Evolutionary conservation across 2,888 invertebrate genomes (phyloP).

Genomic region (Odontocerum albicorne): DNA sequence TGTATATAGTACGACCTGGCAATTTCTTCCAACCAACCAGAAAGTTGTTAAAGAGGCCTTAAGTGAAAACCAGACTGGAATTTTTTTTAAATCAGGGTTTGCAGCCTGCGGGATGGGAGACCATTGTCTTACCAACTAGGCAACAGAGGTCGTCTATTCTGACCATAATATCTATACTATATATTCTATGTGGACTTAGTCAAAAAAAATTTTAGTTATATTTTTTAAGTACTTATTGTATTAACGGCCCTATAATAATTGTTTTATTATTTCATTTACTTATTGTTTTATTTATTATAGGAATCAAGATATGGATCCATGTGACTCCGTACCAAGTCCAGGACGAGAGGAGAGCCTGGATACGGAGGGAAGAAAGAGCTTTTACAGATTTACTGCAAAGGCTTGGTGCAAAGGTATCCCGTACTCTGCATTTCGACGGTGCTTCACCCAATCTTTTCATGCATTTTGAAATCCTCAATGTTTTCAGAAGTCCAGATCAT

Average conservation of each 20-base stretch:
- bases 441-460: constrained; percentile 60
- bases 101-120: too few species aligned
- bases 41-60: too few species aligned
- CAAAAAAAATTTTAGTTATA: too few species aligned
- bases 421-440: constrained; percentile 61
- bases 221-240: too few species aligned
- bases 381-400: constrained; percentile 70
- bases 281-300: constrained; percentile 45
- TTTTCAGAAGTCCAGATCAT: constrained; percentile 49
- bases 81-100: too few species aligned
- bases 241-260: constrained; percentile 14
- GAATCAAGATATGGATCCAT: constrained; percentile 73
- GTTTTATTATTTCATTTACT: constrained; percentile 25
- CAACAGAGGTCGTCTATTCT: too few species aligned
- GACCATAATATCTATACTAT: too few species aligned
- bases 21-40: too few species aligned
- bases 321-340: constrained; percentile 90
- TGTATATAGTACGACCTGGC: too few species aligned
- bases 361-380: constrained; percentile 76
- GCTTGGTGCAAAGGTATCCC: constrained; percentile 66
- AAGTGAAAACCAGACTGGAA: too few species aligned
- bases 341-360: constrained; percentile 81
- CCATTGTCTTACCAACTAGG: too few species aligned
- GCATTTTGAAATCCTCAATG: constrained; percentile 76
- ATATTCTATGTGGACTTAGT: too few species aligned